Evolutionary conservation across 2,888 invertebrate species (phyloP), one percentile per base, ranked within the genome.

Genomic region (Oscheius myriophilus): DNA sequence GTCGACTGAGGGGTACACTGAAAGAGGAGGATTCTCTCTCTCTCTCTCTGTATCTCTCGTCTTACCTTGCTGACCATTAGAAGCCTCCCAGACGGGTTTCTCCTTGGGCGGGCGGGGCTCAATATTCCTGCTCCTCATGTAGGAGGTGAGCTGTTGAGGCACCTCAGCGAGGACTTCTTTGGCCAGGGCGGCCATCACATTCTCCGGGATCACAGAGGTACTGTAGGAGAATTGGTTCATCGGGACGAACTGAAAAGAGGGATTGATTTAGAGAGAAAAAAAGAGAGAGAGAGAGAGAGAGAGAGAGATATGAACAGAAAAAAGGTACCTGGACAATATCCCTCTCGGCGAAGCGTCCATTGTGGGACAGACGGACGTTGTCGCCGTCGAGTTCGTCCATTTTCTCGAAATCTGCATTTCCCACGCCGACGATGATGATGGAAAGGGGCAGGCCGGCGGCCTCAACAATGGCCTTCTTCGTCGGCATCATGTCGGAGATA

Each of bases 371-470:
- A 9, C 87, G 80, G 1, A 87, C 86, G 53, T 88, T 88, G 84
- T 91, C 91, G 23, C 89, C 89, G 85, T 91, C 91, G 58, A 91
- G 81, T 72, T 89, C 89, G 75, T 90, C 90, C 91, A 91, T 91
- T 12, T 90, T 90, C 62, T 87, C 87, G 86, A 91, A 91, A 76
- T 90, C 90, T 43, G 90, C 90, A 78, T 89, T 87, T 25, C 91
- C 91, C 49, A 91, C 90, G n/a, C 91, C 91, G 51, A 91, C 88
- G 67, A 91, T 91, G 69, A 91, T 91, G 63, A 91, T 90, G 0
- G 90, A 90, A 83, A 91, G 86, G 0, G 91, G 91, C 39, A 90
- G 86, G n/a, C 79, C 78, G 9, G 90, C 89, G 3, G 90, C 90
- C 86, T 89, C 83, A 7, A 87, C 80, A 58, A 87, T 86, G n/a